These are phyloP conservation scores for Antheraea pernyi DNA, from an alignment of 1,140 invertebrate species.

Conservation along the genomic window DNA sequence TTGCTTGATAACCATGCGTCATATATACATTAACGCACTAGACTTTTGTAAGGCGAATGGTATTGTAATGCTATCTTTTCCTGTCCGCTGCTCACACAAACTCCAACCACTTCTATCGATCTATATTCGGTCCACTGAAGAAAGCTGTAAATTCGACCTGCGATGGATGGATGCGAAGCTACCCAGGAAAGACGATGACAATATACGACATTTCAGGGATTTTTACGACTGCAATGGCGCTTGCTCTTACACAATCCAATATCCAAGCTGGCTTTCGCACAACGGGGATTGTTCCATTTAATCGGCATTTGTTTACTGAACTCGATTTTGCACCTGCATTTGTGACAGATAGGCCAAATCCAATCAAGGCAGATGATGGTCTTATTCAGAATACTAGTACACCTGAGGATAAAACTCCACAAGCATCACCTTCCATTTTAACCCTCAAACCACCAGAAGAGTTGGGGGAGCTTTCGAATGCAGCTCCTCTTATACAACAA, in stretches of 20 bases:
- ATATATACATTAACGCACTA: constrained; percentile 35
- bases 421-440: no score
- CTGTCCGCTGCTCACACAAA: constrained; percentile 38
- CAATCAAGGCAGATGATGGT: no score
- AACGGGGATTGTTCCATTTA: constrained; percentile 4
- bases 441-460: no score
- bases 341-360: constrained; percentile 8
- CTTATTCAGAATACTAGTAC: no score
- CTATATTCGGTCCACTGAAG: constrained; percentile 63
- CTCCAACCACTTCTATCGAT: constrained; percentile 54
- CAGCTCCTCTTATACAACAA: no score
- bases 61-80: constrained; percentile 44
- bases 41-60: constrained; percentile 45
- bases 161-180: constrained; percentile 38
- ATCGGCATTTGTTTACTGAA: not conserved
- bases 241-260: not conserved
- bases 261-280: constrained; percentile 2
- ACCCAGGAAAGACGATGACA: constrained; percentile 45
- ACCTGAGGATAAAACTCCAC: no score
- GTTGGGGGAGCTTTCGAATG: no score
- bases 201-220: constrained; percentile 46
- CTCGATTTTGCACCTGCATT: not conserved
- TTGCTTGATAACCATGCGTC: constrained; percentile 40
- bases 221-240: constrained; percentile 12
- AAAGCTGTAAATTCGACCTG: constrained; percentile 21